Percentiles rank a stretch among this genome's conserved stretches.
Evolutionary conservation across 1,140 invertebrate species (phyloP).

Genomic region (Hyposmocoma kahamanoa): DNA sequence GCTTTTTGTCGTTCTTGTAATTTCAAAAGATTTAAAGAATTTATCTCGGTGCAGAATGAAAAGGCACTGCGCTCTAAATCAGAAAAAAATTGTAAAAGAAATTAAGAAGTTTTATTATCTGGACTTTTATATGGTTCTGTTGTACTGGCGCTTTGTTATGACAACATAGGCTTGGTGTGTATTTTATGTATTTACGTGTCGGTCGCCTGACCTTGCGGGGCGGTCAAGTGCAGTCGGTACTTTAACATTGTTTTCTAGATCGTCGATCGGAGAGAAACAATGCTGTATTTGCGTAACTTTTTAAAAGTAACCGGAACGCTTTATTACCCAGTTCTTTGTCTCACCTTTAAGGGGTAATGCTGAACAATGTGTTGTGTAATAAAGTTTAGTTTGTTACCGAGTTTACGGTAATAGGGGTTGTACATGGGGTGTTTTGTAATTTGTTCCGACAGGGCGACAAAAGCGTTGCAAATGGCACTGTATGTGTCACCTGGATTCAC

Average conservation of each 20-base stretch:
- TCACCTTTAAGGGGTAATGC: conserved; percentile 4
- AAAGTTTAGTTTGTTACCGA: conserved; percentile 8
- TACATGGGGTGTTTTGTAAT: conserved; percentile 20
- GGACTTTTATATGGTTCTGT: conserved; percentile 12
- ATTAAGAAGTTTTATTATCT: conserved; percentile 9
- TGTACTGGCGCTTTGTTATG: conserved; percentile 4
- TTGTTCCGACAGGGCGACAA: conserved; percentile 83
- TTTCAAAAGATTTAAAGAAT: conserved; percentile 1
- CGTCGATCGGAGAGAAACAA: conserved; percentile 4
- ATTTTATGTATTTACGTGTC: conserved; percentile 21
- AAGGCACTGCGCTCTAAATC: background rate
- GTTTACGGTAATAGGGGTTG: background rate
- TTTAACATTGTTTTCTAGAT: conserved; percentile 28
- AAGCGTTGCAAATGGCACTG: conserved; percentile 92
- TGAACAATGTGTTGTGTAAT: conserved; percentile 13
- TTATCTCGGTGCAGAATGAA: background rate
- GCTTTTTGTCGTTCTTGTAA: background rate
- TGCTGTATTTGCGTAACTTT: conserved; percentile 11
- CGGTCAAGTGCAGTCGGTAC: conserved; percentile 28
- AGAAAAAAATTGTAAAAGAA: conserved; percentile 7
- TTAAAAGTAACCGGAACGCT: conserved; percentile 13
- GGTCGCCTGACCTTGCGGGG: conserved; percentile 23
- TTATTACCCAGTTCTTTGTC: conserved; percentile 17
- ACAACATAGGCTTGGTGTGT: conserved; percentile 1
- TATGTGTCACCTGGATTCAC: conserved; percentile 92